Percentiles rank a stretch among this genome's conserved stretches.
These are phyloP conservation scores for Gorsachius goisagi DNA, from an alignment of 2,113 vertebrate genomes.

Conservation along the genomic window DNA sequence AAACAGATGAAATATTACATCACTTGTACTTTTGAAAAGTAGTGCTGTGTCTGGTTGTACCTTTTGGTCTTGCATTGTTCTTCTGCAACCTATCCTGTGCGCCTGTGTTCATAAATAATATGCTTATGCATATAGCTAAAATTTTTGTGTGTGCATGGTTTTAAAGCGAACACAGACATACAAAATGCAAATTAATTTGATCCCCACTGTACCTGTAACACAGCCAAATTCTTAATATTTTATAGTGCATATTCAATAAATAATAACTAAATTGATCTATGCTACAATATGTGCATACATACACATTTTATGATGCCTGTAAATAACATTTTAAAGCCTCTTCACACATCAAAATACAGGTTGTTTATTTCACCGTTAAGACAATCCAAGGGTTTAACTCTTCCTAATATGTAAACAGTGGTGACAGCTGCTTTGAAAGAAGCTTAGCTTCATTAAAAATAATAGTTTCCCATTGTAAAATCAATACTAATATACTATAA, in stretches of 20 bases:
- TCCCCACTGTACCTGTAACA: neutral
- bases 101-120: neutral
- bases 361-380: slow-evolving; percentile 62
- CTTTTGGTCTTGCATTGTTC: neutral
- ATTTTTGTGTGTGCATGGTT: neutral
- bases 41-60: neutral
- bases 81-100: neutral
- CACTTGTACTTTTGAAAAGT: neutral
- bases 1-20: neutral
- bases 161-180: neutral
- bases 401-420: slow-evolving; percentile 52
- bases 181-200: neutral
- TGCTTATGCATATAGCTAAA: neutral
- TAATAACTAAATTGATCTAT: slow-evolving; percentile 19
- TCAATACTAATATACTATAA: slow-evolving; percentile 27
- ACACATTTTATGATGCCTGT: slow-evolving; percentile 14
- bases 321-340: slow-evolving; percentile 53
- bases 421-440: slow-evolving; percentile 17
- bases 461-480: slow-evolving; percentile 30
- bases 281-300: neutral
- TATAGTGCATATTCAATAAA: neutral
- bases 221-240: slow-evolving; percentile 17
- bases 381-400: slow-evolving; percentile 36
- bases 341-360: slow-evolving; percentile 30
- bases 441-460: slow-evolving; percentile 26